These are phyloP conservation scores for Scolanthus callimorphus DNA, from an alignment of 92 coral and sea anemone species.

Conservation along the genomic window DNA sequence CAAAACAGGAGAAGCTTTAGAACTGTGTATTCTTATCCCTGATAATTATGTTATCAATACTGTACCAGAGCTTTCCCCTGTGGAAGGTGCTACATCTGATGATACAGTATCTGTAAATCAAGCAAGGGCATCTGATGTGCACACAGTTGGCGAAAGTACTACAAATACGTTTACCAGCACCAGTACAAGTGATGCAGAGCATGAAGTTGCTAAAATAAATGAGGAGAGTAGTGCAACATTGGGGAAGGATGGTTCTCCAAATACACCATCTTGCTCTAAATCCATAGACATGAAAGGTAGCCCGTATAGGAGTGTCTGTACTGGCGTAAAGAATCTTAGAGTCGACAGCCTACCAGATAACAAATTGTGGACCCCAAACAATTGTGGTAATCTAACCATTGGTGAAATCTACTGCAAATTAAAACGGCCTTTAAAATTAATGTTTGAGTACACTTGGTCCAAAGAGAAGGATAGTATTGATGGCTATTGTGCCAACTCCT, in stretches of 20 bases:
- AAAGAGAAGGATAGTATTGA: conserved; percentile 30
- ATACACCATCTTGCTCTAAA: background rate
- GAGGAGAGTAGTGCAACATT: background rate
- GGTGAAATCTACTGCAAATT: conserved; percentile 83
- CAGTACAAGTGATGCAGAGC: background rate
- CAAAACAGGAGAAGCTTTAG: conserved; percentile 30
- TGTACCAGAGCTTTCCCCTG: background rate
- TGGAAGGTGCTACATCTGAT: background rate
- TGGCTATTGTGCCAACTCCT: conserved; percentile 55
- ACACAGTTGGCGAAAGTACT: background rate
- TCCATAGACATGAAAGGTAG: background rate
- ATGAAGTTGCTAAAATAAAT: background rate
- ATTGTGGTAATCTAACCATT: conserved; percentile 69
- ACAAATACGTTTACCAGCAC: background rate
- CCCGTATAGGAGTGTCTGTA: background rate
- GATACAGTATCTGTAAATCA: background rate
- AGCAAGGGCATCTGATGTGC: background rate
- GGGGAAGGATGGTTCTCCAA: background rate
- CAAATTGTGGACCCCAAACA: conserved; percentile 65
- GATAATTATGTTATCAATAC: conserved; percentile 18
- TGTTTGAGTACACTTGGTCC: conserved; percentile 70
- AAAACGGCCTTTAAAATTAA: conserved; percentile 79
- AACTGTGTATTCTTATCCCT: conserved; percentile 56
- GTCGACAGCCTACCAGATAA: conserved; percentile 19
- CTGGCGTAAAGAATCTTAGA: background rate